phyloP scores from a whole-genome alignment of 2,113 vertebrate species.

The Rhineura floridana region DNA sequence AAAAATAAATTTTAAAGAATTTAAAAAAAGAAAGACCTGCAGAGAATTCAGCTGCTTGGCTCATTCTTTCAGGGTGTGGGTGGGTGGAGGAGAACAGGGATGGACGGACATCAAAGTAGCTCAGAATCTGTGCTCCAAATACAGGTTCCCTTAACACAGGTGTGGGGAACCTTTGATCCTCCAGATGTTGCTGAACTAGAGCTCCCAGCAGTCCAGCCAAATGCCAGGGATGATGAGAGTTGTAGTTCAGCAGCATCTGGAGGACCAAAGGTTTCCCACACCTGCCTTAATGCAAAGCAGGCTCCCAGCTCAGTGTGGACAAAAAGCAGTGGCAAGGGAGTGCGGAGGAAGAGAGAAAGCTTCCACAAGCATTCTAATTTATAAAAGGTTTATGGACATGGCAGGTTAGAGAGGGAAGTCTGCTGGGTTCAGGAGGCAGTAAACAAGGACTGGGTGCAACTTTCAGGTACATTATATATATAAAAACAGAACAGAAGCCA shows the following conservation, averaged over 20 bases:
- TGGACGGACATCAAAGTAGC: no score
- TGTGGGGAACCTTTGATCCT: no score
- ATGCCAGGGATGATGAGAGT: no score
- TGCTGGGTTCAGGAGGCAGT: neutral
- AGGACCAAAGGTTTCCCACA: no score
- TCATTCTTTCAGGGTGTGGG: neutral
- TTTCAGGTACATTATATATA: neutral
- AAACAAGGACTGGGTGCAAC: neutral
- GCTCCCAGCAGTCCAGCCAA: no score
- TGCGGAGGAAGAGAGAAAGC: neutral
- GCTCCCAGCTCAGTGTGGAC: neutral
- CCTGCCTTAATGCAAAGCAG: neutral
- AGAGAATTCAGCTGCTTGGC: neutral
- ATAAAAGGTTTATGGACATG: neutral
- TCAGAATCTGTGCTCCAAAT: neutral
- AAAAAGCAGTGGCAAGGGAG: neutral
- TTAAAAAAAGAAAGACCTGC: neutral
- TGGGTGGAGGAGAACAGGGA: no score
- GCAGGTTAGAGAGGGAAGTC: neutral
- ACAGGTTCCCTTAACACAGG: neutral
- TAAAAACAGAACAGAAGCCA: neutral
- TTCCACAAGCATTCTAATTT: neutral
- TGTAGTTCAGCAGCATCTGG: no score
- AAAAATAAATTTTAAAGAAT: neutral
- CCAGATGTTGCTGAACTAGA: no score